These are phyloP conservation scores for Dioctria linearis DNA, from an alignment of 2,888 invertebrate species.

Conservation along the genomic window DNA sequence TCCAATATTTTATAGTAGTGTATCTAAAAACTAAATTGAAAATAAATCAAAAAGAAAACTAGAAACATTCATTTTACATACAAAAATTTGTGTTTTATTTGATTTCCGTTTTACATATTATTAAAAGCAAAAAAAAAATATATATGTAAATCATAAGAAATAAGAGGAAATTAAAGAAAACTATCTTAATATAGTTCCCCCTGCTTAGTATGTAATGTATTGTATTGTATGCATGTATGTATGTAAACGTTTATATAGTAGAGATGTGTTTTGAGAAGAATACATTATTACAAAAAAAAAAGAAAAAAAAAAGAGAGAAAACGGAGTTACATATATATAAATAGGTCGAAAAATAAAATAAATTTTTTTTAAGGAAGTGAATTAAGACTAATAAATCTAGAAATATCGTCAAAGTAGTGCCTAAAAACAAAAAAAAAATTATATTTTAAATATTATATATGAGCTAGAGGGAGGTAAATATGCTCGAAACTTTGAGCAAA, in stretches of 20 bases:
- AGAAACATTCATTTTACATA: slow-evolving; percentile 31
- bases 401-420: slow-evolving; percentile 25
- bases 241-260: slow-evolving; percentile 37
- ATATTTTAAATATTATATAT: slow-evolving; percentile 13
- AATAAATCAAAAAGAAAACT: neutral
- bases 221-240: neutral
- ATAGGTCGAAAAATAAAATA: slow-evolving; percentile 30
- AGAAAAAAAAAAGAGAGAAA: no score
- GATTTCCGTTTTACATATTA: slow-evolving; percentile 35
- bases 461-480: neutral
- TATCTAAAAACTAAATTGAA: neutral
- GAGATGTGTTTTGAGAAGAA: slow-evolving; percentile 18
- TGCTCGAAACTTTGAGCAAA: slow-evolving; percentile 29
- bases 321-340: slow-evolving; percentile 13
- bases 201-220: slow-evolving; percentile 14
- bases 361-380: neutral
- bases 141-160: slow-evolving; percentile 5
- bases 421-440: slow-evolving; percentile 14
- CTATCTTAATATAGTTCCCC: slow-evolving; percentile 17
- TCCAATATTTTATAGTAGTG: no score
- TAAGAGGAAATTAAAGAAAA: slow-evolving; percentile 13
- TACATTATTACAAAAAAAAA: neutral
- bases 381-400: slow-evolving; percentile 25
- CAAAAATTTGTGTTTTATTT: slow-evolving; percentile 46
- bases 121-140: slow-evolving; percentile 2